Percentiles rank a stretch among this genome's conserved stretches.
phyloP scores from a whole-genome alignment of 2,888 invertebrate genomes.

The Clepsis dumicolana region DNA sequence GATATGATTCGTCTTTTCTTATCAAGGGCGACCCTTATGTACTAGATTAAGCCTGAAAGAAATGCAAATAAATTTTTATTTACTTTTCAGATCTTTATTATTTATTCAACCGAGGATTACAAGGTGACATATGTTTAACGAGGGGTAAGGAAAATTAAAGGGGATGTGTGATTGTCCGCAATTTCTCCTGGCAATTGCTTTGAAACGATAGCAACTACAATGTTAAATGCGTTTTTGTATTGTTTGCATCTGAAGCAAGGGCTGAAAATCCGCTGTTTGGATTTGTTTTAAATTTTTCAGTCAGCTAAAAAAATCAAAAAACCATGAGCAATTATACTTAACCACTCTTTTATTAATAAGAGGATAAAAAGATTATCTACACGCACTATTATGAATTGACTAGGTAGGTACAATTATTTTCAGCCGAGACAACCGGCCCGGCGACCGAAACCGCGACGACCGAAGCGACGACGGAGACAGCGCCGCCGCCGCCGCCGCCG shows the following conservation, averaged over 20 bases:
- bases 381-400: neutral
- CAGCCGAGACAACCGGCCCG: neutral
- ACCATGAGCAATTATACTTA: too few species aligned
- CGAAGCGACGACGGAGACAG: too few species aligned
- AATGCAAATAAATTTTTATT: neutral
- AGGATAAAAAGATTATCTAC: too few species aligned
- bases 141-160: neutral
- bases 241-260: too few species aligned
- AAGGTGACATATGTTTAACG: neutral
- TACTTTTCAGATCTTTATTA: conserved; percentile 1
- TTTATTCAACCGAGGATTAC: neutral
- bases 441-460: neutral
- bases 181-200: neutral
- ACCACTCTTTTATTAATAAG: too few species aligned
- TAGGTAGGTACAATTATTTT: neutral
- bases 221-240: too few species aligned
- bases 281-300: too few species aligned
- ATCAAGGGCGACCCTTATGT: too few species aligned
- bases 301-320: too few species aligned
- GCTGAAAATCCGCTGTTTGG: too few species aligned
- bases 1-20: too few species aligned
- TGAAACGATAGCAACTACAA: neutral
- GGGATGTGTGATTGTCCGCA: neutral
- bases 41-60: neutral
- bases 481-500: conserved; percentile 42